A percentile compares a stretch with the other conserved stretches of the same genome.
Evolutionary conservation across 2,113 vertebrate species (phyloP).

Genomic region (Mobula birostris): DNA sequence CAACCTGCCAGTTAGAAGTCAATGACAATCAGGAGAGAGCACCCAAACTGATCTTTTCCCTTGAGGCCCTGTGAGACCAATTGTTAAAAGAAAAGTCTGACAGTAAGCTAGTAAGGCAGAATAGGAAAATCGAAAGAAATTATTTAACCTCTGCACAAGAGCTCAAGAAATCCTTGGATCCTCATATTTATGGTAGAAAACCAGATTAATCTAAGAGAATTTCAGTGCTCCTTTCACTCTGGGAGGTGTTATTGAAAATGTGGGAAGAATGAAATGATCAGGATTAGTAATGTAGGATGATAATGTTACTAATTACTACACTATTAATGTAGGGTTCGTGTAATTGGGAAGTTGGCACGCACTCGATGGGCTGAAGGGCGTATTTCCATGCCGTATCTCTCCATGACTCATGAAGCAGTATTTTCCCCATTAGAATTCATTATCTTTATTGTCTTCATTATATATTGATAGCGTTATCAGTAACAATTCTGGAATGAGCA

Average conservation of each 20-base stretch:
- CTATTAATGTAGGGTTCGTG: no score
- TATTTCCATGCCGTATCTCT: no score
- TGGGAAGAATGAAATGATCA: no score
- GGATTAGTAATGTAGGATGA: no score
- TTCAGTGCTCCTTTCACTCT: background rate
- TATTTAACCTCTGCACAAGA: background rate
- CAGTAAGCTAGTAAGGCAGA: background rate
- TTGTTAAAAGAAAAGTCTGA: background rate
- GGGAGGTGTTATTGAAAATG: no score
- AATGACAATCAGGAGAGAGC: background rate
- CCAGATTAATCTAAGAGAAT: background rate
- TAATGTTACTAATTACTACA: no score
- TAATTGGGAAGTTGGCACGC: no score
- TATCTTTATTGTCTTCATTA: background rate
- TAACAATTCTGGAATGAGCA: background rate
- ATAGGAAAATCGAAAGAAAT: background rate
- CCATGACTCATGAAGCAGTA: no score
- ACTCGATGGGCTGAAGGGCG: background rate
- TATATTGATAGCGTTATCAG: background rate
- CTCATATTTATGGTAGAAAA: background rate
- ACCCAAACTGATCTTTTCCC: background rate
- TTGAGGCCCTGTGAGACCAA: background rate
- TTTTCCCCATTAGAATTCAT: background rate
- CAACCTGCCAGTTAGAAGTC: background rate
- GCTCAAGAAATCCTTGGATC: background rate